These are phyloP conservation scores for Platyrinchus mystaceus DNA, from an alignment of 2,797 vertebrate genomes.

Conservation along the genomic window DNA sequence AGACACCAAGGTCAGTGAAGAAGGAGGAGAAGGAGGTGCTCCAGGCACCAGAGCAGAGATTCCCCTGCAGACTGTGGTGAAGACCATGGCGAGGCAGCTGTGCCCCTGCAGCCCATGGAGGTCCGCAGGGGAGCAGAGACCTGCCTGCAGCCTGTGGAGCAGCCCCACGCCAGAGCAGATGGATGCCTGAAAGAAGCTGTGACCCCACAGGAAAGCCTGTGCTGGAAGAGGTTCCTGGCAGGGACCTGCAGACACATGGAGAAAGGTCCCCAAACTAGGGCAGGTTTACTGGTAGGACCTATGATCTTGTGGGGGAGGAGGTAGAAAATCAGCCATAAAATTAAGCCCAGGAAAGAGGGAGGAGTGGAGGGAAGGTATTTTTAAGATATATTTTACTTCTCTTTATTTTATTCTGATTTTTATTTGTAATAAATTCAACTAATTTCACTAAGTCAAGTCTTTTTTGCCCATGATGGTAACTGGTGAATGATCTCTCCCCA, in stretches of 20 bases:
- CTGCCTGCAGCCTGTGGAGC: background rate
- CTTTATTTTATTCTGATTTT: background rate
- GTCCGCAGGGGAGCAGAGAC: background rate
- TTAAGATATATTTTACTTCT: background rate
- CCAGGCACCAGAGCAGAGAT: background rate
- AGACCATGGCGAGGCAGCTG: background rate
- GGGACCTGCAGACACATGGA: background rate
- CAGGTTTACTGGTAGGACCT: background rate
- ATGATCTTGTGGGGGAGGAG: background rate
- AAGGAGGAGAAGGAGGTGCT: background rate
- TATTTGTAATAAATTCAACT: background rate
- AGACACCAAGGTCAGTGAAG: background rate
- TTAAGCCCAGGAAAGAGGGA: background rate
- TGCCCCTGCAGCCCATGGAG: background rate
- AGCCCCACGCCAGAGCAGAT: background rate
- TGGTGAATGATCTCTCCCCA: background rate
- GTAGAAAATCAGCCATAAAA: background rate
- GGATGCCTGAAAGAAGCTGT: background rate
- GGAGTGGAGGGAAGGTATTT: background rate
- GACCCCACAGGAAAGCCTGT: background rate
- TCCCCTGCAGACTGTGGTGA: background rate
- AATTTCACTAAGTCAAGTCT: no score
- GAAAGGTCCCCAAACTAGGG: background rate
- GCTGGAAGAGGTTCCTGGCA: background rate
- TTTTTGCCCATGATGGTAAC: background rate